Conservation (phyloP, 2,888 invertebrate species). For the Ametastegia equiseti region DNA sequence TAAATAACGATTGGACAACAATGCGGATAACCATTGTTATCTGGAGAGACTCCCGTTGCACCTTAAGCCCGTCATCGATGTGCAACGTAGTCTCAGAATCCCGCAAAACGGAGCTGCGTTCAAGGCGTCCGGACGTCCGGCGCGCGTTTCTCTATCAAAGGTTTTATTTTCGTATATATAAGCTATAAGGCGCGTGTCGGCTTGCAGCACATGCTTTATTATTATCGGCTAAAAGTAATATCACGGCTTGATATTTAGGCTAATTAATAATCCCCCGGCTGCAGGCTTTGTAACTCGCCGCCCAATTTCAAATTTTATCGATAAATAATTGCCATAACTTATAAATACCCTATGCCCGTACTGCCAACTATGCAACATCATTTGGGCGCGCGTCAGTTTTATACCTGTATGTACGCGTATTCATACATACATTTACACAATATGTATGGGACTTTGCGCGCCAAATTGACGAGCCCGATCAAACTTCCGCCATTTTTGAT, state of each 20-base stretch:
- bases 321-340: not conserved
- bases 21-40: too few relatives aligned
- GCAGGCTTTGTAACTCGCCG: not conserved
- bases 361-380: slow-evolving; percentile 2
- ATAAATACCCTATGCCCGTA: not conserved
- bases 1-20: too few relatives aligned
- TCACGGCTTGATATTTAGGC: not conserved
- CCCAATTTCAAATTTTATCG: not conserved
- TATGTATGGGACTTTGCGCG: too few relatives aligned
- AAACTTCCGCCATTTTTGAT: too few relatives aligned
- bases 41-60: too few relatives aligned
- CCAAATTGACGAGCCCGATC: too few relatives aligned
- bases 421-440: too few relatives aligned
- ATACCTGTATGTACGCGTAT: too few relatives aligned
- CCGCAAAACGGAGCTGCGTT: not conserved
- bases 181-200: not conserved
- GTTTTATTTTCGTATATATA: slow-evolving; percentile 1
- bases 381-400: not conserved
- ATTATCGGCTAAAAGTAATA: not conserved
- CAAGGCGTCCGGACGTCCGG: not conserved
- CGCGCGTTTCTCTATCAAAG: not conserved
- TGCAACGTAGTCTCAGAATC: not conserved
- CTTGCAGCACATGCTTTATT: not conserved
- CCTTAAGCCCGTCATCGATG: too few relatives aligned
- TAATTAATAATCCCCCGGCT: slow-evolving; percentile 7